Base-by-base conservation (phyloP, 2,888 invertebrate species). In the Parnassius mnemosyne region DNA sequence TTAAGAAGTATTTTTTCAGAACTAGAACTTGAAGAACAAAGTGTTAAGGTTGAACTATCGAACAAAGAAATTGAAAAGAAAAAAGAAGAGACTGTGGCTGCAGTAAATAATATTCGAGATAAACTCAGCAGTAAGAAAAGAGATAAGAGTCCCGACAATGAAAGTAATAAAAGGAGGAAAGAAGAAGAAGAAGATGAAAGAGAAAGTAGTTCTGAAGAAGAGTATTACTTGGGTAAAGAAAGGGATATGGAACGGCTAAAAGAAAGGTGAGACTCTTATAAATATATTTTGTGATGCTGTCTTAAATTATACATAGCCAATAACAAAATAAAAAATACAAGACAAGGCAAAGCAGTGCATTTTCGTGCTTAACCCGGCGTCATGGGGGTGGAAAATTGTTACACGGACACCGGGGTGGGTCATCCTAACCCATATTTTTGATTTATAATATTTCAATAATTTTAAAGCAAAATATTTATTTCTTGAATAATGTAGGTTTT, bases 181-280 rank as follows among this genome's bases (percentile, higher is more conserved):
- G 72, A 74, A 54, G 73, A 72, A 54, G 73, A 72, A 25, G 66
- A 65, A 56, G 69, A 68, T 57, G 66, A 71, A 49, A 72, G 75
- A 55, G 78, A 77, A 50, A 85, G 83, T 73, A 67, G 87, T 83
- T 86, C 92, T 10, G 93, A 92, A 60, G 93, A 93, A 62, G 91
- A 93, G 65, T 93, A 94, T 82, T 94, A 94, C 71, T 83, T 94
- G 41, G 94, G 95, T 50, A 93, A 95, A 70, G 94, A 94, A 63
- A 91, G 90, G 71, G 89, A 92, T 68, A 89, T 93, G 20, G 93
- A 92, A 69, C 90, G 92, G 58, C 87, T 92, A 77, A 92, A 92
- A 80, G 91, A 94, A 82, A 93, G 89, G 94, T 94, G 79, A 75
- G 81, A 34, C 34, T 34, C 34, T 34, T 34, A 34, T 34, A 34